Evolutionary conservation across 2,888 invertebrate genomes (phyloP).

Genomic region (Xylophagus ater): DNA sequence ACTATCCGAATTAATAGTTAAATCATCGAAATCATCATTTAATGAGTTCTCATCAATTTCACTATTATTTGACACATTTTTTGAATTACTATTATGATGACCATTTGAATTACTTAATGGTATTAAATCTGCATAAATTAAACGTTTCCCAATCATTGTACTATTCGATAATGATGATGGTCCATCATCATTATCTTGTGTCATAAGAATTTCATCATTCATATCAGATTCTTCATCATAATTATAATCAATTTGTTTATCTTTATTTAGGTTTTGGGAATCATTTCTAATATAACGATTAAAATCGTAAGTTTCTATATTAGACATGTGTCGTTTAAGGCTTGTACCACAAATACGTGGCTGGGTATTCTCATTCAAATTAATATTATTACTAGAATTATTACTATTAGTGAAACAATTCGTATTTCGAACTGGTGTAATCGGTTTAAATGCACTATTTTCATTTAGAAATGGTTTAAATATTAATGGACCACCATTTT

Average conservation of each 20-base stretch:
- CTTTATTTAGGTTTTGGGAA: slow-evolving; percentile 4
- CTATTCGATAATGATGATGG: slow-evolving; percentile 23
- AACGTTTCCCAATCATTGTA: slow-evolving; percentile 14
- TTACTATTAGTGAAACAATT: slow-evolving; percentile 8
- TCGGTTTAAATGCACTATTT: slow-evolving; percentile 36
- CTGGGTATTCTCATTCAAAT: slow-evolving; percentile 2
- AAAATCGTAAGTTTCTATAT: slow-evolving; percentile 22
- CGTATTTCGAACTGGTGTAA: slow-evolving; percentile 26
- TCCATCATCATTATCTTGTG: slow-evolving; percentile 13
- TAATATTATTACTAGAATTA: slow-evolving; percentile 2
- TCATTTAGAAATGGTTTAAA: slow-evolving; percentile 33
- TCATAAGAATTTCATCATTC: slow-evolving; percentile 26
- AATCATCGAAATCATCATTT: slow-evolving; percentile 14
- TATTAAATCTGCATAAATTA: slow-evolving; percentile 39
- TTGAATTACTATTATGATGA: slow-evolving; percentile 12
- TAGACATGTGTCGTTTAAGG: slow-evolving; percentile 23
- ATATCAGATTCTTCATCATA: slow-evolving; percentile 6
- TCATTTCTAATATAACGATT: slow-evolving; percentile 15
- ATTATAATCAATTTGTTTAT: slow-evolving; percentile 2
- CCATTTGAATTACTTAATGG: slow-evolving; percentile 13
- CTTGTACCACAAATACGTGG: slow-evolving; percentile 24
- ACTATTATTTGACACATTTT: slow-evolving; percentile 2
- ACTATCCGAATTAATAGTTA: slow-evolving; percentile 16
- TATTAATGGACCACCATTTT: slow-evolving; percentile 26
- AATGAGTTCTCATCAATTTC: not conserved